These are phyloP conservation scores for Carabus problematicus DNA, from an alignment of 2,888 invertebrate species.

Conservation along the genomic window DNA sequence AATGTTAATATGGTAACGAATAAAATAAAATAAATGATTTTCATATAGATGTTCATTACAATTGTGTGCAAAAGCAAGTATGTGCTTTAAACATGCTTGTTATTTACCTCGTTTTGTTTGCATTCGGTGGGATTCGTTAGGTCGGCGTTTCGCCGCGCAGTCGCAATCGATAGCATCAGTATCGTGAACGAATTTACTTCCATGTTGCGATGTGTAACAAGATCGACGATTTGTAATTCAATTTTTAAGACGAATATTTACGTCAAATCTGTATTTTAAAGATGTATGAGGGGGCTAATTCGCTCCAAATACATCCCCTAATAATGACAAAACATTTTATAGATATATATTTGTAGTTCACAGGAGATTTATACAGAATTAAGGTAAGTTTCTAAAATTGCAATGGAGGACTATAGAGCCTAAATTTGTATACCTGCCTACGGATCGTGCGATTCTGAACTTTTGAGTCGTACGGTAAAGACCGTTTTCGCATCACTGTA, in stretches of 20 bases:
- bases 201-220: not conserved
- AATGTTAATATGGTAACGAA: too few relatives aligned
- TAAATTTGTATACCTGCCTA: slow-evolving; percentile 56
- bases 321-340: slow-evolving; percentile 2
- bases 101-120: too few relatives aligned
- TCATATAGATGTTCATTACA: too few relatives aligned
- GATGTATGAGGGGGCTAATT: too few relatives aligned
- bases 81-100: too few relatives aligned
- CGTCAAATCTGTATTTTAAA: not conserved
- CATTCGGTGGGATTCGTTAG: not conserved
- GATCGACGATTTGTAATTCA: not conserved
- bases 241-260: not conserved
- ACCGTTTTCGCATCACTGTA: slow-evolving; percentile 56
- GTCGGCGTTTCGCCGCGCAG: not conserved
- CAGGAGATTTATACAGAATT: slow-evolving; percentile 6
- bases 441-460: slow-evolving; percentile 57
- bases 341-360: not conserved
- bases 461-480: slow-evolving; percentile 57
- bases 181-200: not conserved
- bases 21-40: too few relatives aligned
- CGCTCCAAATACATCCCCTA: not conserved
- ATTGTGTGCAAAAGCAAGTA: too few relatives aligned
- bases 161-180: not conserved
- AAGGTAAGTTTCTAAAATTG: slow-evolving; percentile 53
- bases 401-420: slow-evolving; percentile 59